Evolutionary conservation across 1,140 invertebrate species (phyloP).

Genomic region (Chionoecetes opilio): DNA sequence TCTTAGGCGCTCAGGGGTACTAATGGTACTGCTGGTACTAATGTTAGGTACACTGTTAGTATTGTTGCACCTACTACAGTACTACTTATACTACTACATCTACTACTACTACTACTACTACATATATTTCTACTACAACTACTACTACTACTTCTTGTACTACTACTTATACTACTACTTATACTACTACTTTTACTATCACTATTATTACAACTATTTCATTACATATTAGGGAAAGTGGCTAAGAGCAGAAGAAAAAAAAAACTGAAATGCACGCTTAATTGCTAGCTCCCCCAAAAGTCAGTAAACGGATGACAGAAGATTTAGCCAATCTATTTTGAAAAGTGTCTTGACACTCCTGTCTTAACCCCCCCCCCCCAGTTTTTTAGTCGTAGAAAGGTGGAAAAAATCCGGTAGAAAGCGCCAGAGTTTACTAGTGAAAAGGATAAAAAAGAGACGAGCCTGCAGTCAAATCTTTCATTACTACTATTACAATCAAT

Average conservation of each 20-base stretch:
- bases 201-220: neutral
- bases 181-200: neutral
- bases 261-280: too few species aligned
- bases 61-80: neutral
- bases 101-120: conserved; percentile 43
- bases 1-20: too few species aligned
- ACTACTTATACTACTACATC: neutral
- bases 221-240: too few species aligned
- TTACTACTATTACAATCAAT: neutral
- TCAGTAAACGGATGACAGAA: too few species aligned
- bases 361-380: too few species aligned
- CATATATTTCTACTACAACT: conserved; percentile 35
- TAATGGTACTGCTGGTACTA: too few species aligned
- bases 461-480: neutral
- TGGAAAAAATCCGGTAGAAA: neutral
- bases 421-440: neutral
- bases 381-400: too few species aligned
- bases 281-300: too few species aligned
- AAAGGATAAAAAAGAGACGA: too few species aligned
- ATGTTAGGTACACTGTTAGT: neutral
- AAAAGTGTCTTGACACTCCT: too few species aligned
- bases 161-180: neutral
- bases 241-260: too few species aligned
- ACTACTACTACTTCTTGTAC: neutral
- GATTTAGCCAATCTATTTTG: too few species aligned